Percentiles rank a stretch among this genome's conserved stretches.
Conservation (phyloP, 2,797 vertebrate species). For the Manis crassicaudata region DNA sequence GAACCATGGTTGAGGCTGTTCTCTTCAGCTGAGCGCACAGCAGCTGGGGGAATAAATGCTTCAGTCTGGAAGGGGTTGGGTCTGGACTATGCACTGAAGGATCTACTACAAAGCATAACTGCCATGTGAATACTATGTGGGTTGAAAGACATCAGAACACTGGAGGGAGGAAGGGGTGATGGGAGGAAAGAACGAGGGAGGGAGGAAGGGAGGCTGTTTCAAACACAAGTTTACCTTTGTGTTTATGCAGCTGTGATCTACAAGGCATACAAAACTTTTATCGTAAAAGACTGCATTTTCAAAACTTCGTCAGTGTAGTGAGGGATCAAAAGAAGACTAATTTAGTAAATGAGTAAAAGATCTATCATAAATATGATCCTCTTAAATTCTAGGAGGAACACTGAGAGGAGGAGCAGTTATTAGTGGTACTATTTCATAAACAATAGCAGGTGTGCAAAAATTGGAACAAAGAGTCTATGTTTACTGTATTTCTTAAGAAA, state of each 20-base stretch:
- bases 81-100: not conserved
- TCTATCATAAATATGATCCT: not conserved
- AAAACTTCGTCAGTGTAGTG: not conserved
- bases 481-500: not conserved
- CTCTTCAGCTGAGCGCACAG: not conserved
- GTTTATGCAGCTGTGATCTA: not conserved
- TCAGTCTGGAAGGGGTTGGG: not conserved
- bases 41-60: not conserved
- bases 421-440: not conserved
- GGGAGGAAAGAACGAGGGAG: not conserved
- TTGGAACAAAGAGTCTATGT: not conserved
- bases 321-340: not conserved
- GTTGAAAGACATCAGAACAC: not conserved
- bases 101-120: not conserved
- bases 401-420: not conserved
- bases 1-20: not conserved
- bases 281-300: not conserved
- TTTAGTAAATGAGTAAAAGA: not conserved
- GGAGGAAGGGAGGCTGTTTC: not conserved
- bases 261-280: not conserved
- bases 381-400: not conserved
- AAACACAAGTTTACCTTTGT: not conserved
- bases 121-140: not conserved
- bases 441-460: not conserved
- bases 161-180: not conserved